phyloP scores from a whole-genome alignment of 2,888 invertebrate species.

The Cosmopolites sordidus region DNA sequence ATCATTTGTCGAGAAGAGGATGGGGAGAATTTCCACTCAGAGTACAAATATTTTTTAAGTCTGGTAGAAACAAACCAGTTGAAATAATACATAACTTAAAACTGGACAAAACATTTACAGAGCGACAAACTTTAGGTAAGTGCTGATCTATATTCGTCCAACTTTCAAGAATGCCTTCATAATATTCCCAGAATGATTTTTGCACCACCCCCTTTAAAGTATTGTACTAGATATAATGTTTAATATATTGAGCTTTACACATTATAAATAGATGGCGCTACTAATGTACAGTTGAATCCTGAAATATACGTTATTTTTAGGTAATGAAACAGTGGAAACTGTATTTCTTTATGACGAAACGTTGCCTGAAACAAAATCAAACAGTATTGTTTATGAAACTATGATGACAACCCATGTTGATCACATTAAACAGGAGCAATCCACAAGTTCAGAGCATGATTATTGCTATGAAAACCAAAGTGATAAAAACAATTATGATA shows the following conservation, averaged over 20 bases:
- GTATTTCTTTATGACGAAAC: constrained; percentile 57
- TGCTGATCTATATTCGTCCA: neutral
- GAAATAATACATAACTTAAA: constrained; percentile 75
- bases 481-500: constrained; percentile 11
- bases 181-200: no score
- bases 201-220: no score
- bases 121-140: constrained; percentile 74
- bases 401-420: constrained; percentile 6
- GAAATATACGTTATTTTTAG: constrained; percentile 47
- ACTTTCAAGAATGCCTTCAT: no score
- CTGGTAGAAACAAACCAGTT: constrained; percentile 70
- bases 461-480: constrained; percentile 34
- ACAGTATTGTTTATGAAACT: constrained; percentile 1
- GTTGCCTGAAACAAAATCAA: constrained; percentile 18
- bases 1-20: constrained; percentile 77
- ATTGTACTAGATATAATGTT: no score
- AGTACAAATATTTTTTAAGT: constrained; percentile 74
- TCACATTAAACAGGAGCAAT: constrained; percentile 15
- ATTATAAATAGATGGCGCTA: no score
- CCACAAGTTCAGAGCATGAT: constrained; percentile 36
- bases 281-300: no score
- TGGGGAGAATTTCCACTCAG: constrained; percentile 91
- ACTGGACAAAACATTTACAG: constrained; percentile 76
- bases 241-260: no score
- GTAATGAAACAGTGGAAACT: constrained; percentile 75